These are phyloP conservation scores for Apis laboriosa DNA, from an alignment of 1,140 invertebrate genomes.

Conservation along the genomic window DNA sequence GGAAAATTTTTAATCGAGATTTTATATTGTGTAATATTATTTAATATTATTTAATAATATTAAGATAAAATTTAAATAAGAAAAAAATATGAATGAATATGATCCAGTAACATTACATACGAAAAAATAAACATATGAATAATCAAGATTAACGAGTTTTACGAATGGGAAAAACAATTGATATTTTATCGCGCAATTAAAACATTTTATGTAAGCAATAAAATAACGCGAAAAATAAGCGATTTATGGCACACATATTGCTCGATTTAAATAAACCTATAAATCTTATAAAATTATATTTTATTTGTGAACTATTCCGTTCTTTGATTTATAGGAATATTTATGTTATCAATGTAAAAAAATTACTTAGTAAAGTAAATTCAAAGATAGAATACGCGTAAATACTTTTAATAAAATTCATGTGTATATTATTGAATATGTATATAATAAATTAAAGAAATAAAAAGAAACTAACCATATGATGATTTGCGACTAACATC, in stretches of 20 bases:
- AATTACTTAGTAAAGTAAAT: not conserved
- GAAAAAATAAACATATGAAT: not conserved
- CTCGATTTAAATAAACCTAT: not conserved
- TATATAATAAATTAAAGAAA: constrained; percentile 25
- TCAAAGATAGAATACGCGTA: not conserved
- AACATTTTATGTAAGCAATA: not conserved
- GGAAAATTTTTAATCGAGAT: not conserved
- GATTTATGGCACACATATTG: not conserved
- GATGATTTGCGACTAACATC: constrained; percentile 43
- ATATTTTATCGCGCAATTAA: constrained; percentile 2
- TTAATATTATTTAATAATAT: too few relatives aligned
- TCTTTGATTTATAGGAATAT: not conserved
- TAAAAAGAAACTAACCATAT: constrained; percentile 54
- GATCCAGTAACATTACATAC: not conserved
- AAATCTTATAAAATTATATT: not conserved
- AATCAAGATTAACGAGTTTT: not conserved
- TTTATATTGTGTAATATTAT: not conserved
- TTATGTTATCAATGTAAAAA: not conserved
- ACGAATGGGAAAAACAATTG: not conserved
- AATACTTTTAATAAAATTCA: not conserved
- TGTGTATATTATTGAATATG: not conserved
- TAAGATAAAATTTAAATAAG: not conserved
- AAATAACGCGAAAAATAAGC: not conserved
- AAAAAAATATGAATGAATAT: not conserved
- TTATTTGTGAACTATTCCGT: not conserved